A percentile compares a stretch with the other conserved stretches of the same genome.
Conservation (phyloP, 2,888 invertebrate genomes). For the Junonia oenone region DNA sequence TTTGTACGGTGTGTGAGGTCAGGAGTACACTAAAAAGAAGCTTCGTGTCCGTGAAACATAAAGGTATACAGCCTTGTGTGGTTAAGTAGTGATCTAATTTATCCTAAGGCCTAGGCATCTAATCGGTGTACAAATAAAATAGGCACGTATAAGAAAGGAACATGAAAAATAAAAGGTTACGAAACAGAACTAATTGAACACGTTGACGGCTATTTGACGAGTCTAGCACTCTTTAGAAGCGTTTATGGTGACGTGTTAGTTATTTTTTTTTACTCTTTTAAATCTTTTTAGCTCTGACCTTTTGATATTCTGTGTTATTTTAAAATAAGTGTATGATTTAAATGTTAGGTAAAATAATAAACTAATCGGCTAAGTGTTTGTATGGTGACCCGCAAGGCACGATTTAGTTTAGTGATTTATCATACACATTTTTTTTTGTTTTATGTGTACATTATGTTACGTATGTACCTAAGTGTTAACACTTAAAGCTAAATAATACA, state of each 20-base stretch:
- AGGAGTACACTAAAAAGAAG: constrained; percentile 78
- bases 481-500: constrained; percentile 71
- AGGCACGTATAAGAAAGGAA: constrained; percentile 67
- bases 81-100: constrained; percentile 75
- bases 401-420: constrained; percentile 42
- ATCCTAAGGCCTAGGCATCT: constrained; percentile 79
- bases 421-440: constrained; percentile 30
- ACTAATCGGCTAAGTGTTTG: constrained; percentile 29
- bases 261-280: constrained; percentile 29
- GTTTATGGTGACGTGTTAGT: constrained; percentile 65
- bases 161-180: constrained; percentile 51
- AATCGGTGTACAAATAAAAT: constrained; percentile 72
- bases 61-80: constrained; percentile 74
- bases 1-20: constrained; percentile 77
- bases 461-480: constrained; percentile 67
- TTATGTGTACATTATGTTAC: constrained; percentile 45
- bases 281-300: constrained; percentile 5
- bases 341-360: constrained; percentile 36
- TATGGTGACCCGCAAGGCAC: constrained; percentile 54
- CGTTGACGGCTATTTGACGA: constrained; percentile 73
- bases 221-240: constrained; percentile 75
- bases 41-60: constrained; percentile 77
- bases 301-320: constrained; percentile 35
- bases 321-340: constrained; percentile 37
- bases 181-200: constrained; percentile 70